Conservation (phyloP, 1,140 invertebrate species). For the Lepidotrigona ventralis region DNA sequence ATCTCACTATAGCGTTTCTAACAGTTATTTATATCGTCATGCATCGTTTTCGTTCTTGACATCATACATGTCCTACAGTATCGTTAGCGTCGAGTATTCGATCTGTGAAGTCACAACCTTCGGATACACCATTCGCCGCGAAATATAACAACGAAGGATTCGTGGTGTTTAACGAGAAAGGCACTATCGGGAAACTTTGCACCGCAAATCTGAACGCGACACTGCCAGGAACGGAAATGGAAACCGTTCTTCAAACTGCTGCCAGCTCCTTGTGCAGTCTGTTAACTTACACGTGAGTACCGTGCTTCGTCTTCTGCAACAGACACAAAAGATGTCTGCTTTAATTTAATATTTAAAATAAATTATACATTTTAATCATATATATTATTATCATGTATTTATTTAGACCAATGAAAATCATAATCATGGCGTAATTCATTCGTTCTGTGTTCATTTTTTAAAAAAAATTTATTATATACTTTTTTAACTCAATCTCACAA, state of each 20-base stretch:
- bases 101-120: constrained; percentile 80
- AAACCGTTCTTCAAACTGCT: constrained; percentile 83
- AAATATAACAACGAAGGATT: constrained; percentile 87
- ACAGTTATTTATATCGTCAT: background rate
- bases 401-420: too few species aligned
- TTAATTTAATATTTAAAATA: background rate
- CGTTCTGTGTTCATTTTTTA: too few species aligned
- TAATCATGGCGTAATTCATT: too few species aligned
- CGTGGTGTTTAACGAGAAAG: constrained; percentile 91
- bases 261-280: constrained; percentile 88
- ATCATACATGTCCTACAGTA: constrained; percentile 80
- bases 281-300: constrained; percentile 86
- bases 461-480: too few species aligned
- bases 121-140: constrained; percentile 83
- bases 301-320: background rate
- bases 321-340: too few species aligned
- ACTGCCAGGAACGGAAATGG: constrained; percentile 79
- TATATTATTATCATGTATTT: too few species aligned
- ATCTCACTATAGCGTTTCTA: background rate
- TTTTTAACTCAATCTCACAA: too few species aligned
- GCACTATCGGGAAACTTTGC: constrained; percentile 89
- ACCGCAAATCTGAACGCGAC: constrained; percentile 85
- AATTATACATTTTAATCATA: too few species aligned
- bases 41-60: background rate
- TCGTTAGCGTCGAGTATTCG: constrained; percentile 86